Base-by-base conservation (phyloP, 2,888 invertebrate genomes). In the Horisme vitalbata region DNA sequence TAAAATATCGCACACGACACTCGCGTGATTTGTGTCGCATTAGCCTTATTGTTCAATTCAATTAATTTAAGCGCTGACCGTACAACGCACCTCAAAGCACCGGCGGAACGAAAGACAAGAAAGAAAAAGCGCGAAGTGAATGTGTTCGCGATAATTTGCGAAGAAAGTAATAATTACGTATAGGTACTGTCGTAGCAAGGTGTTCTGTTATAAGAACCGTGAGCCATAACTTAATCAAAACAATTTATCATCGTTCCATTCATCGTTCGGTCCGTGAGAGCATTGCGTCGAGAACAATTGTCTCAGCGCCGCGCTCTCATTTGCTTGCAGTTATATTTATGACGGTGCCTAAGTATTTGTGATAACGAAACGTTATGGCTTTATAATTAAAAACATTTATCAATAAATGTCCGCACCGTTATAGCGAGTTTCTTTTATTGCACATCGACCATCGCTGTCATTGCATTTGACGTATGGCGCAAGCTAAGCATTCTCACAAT, bases 321-420 rank as follows among this genome's bases (percentile, higher is more conserved):
- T 38, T 23, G 13, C 20, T 24, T 28, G 41, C 51, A 43, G 41
- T 45, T 53, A 48, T 45, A 57, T 57, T 52, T 48, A 60, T 46
- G 49, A 60, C 57, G 55, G 48, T 51, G 55, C 62, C n/a, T 33
- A 35, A 38, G 37, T 33, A 33, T 45, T 27, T 49, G 46, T 26
- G 45, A 43, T 49, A 51, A 47, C 49, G 45, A 27, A 62, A 59
- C 45, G 49, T 49, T 59, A 53, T 50, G 54, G 55, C 45, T 55
- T 67, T 60, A 63, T n/a, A 72, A 69, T 69, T 73, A 68, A 73
- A 68, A 62, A 69, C 63, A 72, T 73, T 63, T 68, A 74, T 75
- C 74, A 71, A 77, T 76, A 73, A 70, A 65, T 47, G 61, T 27
- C 9, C 28, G 21, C 34, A 15, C 57, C 51, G 44, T 43, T 56